These are phyloP conservation scores for Cydia splendana DNA, from an alignment of 1,140 invertebrate genomes.

Conservation along the genomic window DNA sequence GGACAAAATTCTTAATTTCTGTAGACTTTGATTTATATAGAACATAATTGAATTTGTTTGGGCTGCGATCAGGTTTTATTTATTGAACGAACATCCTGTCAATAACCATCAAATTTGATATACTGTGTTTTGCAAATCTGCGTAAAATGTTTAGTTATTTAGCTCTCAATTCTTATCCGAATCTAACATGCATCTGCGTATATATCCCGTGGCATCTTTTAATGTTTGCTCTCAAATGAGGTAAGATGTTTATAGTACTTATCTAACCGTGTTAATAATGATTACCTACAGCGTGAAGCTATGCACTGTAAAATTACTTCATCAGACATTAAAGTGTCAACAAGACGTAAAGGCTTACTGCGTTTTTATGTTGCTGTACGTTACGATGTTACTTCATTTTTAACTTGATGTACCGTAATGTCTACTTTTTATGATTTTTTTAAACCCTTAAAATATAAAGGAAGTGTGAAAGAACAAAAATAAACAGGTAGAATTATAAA, in stretches of 20 bases:
- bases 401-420: no score
- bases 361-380: not conserved
- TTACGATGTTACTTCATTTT: not conserved
- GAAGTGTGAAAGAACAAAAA: no score
- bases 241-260: slow-evolving; percentile 20
- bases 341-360: slow-evolving; percentile 15
- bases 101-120: not conserved
- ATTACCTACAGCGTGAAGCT: slow-evolving; percentile 12
- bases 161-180: not conserved
- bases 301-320: slow-evolving; percentile 26
- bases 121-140: not conserved
- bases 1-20: slow-evolving; percentile 20
- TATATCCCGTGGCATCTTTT: not conserved
- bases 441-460: no score
- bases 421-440: no score
- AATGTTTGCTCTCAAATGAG: not conserved
- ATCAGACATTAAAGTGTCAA: slow-evolving; percentile 10
- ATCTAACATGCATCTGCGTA: not conserved
- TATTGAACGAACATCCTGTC: not conserved
- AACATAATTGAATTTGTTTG: slow-evolving; percentile 8
- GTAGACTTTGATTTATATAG: slow-evolving; percentile 24
- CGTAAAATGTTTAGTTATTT: no score
- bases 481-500: no score
- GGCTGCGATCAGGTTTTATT: not conserved
- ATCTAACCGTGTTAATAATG: slow-evolving; percentile 17